Base-by-base conservation (phyloP, 30 jellyfish, hydroid and myxozoan species). In the Hydractinia echinata region DNA sequence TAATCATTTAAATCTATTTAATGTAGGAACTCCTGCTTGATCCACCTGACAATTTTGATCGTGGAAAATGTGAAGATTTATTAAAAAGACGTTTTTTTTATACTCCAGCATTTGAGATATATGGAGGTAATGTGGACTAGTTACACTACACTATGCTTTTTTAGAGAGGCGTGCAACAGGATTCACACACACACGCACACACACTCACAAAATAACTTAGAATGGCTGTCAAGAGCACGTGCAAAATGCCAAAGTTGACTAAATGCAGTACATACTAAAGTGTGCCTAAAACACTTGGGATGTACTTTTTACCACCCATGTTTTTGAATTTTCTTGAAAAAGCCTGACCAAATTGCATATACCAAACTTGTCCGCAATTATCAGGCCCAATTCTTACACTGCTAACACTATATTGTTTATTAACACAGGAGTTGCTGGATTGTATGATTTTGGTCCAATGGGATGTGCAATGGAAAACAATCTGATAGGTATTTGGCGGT, bases 381-480 rank as follows among this genome's bases (percentile, higher is more conserved):
- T n/a, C n/a, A n/a, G n/a, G n/a, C n/a, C n/a, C n/a, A n/a, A n/a
- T n/a, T n/a, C n/a, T n/a, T n/a, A n/a, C n/a, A n/a, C 44, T 30
- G 44, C 44, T 30, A 30, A 30, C 7, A 6, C 19, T 1, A n/a
- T 13, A n/a, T n/a, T 2, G 39, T n/a, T 6, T 6, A 6, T 64
- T 64, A 7, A 64, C 64, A 1, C 77, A 95, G 99, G 99, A 69
- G 99, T 95, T 74, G 96, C 99, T 82, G 99, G 99, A 10, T 82
- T 95, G 67, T 95, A 89, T 83, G 99, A 95, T 74, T 89, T 88
- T 86, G 99, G 99, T 62, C 99, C 99, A 51, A 95, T 95, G 94
- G 99, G 99, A 8, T 90, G 97, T 86, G 96, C 99, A 51, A 86
- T 95, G 96, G 99, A 95, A 83, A 88, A 95, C 13, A 89, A 95